A percentile compares a stretch with the other conserved stretches of the same genome.
Evolutionary conservation across 2,797 vertebrate species (phyloP).

Genomic region (Scolopax bukidnonensis): DNA sequence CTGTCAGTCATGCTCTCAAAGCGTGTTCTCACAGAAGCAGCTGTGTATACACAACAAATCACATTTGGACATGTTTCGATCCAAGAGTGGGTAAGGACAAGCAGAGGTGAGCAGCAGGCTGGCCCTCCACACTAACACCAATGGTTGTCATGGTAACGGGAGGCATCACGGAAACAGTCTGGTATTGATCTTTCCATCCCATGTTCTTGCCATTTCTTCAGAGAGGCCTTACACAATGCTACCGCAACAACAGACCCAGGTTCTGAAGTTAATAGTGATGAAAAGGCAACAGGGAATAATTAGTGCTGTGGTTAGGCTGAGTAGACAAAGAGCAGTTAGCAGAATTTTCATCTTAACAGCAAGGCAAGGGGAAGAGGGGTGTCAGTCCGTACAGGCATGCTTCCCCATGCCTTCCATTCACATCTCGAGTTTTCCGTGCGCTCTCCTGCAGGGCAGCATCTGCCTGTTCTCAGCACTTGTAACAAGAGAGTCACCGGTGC

Average conservation of each 20-base stretch:
- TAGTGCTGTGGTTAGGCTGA: not conserved
- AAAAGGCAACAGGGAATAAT: not conserved
- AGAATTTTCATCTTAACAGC: not conserved
- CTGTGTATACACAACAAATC: conserved; percentile 20
- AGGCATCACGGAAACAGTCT: not conserved
- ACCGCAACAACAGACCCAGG: not conserved
- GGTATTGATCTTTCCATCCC: conserved; percentile 33
- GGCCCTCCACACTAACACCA: conserved; percentile 27
- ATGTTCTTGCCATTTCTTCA: conserved; percentile 16
- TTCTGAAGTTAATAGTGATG: not conserved
- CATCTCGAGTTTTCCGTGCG: not conserved
- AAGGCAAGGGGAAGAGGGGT: not conserved
- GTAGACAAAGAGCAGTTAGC: not conserved
- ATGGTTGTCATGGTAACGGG: conserved; percentile 28
- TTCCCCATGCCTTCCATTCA: not conserved
- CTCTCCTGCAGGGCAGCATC: not conserved
- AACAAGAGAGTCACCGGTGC: not conserved
- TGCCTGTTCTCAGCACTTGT: not conserved
- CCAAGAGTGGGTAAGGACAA: conserved; percentile 34
- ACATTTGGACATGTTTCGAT: conserved; percentile 5
- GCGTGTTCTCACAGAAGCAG: not conserved
- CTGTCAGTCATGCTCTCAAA: not conserved
- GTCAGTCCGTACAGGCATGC: not conserved
- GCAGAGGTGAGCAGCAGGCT: conserved; percentile 51
- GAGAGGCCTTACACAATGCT: not conserved